Percentiles rank a stretch among this genome's conserved stretches.
Evolutionary conservation across 1,140 invertebrate species (phyloP).

Genomic region (Drosophila asahinai): DNA sequence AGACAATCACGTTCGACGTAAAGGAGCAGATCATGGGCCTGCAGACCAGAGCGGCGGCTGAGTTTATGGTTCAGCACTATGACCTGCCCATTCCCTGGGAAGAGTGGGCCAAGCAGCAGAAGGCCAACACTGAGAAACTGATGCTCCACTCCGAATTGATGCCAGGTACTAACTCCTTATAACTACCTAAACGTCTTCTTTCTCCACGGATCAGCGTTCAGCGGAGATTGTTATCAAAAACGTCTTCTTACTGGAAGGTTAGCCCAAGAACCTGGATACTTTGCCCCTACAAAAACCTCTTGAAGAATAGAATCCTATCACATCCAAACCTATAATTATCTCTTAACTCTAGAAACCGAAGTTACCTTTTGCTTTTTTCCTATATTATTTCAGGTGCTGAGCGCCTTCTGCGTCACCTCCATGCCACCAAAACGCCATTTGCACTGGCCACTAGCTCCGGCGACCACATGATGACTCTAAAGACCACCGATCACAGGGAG

Average conservation of each 20-base stretch:
- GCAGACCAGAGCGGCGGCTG: slow-evolving; percentile 87
- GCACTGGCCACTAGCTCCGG: slow-evolving; percentile 96
- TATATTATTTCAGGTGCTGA: slow-evolving; percentile 89
- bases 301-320: background rate
- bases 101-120: slow-evolving; percentile 87
- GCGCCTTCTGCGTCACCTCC: slow-evolving; percentile 92
- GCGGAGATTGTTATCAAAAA: slow-evolving; percentile 89
- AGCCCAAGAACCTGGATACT: slow-evolving; percentile 33
- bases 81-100: slow-evolving; percentile 89
- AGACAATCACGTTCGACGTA: slow-evolving; percentile 91
- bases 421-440: slow-evolving; percentile 92
- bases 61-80: slow-evolving; percentile 88
- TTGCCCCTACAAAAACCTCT: background rate
- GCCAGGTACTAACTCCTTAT: slow-evolving; percentile 87
- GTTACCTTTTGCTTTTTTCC: slow-evolving; percentile 27
- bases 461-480: slow-evolving; percentile 90
- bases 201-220: slow-evolving; percentile 85
- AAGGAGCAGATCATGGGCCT: slow-evolving; percentile 91
- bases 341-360: too few relatives aligned
- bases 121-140: slow-evolving; percentile 85
- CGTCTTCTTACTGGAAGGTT: slow-evolving; percentile 79
- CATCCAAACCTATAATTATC: background rate
- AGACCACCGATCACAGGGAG: slow-evolving; percentile 91
- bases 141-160: slow-evolving; percentile 87
- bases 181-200: background rate